Conservation (phyloP, 2,797 vertebrate species). For the Neomorphus geoffroyi region DNA sequence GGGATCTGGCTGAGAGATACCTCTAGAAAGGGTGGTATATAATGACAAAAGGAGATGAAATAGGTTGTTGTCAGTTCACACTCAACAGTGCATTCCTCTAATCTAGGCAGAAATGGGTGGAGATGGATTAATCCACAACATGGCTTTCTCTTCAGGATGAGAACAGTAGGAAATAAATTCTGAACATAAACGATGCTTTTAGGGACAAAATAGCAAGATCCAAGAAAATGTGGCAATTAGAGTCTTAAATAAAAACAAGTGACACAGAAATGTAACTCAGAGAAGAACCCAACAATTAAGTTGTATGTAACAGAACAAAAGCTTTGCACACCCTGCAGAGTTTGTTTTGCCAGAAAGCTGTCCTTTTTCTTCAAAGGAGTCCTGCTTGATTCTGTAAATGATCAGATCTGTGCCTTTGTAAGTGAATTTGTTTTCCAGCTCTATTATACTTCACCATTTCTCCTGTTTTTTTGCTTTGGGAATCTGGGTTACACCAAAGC, state of each 20-base stretch:
- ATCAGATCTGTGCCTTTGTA: neutral
- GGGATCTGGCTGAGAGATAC: neutral
- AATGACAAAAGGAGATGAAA: neutral
- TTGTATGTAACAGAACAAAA: constrained; percentile 24
- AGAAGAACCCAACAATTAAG: constrained; percentile 10
- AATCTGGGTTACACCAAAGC: neutral
- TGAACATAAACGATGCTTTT: neutral
- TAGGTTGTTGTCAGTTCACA: neutral
- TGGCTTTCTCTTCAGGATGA: neutral
- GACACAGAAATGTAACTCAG: constrained; percentile 13
- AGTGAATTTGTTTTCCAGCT: neutral
- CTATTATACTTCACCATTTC: neutral
- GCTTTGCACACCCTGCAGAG: neutral
- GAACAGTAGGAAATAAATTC: neutral
- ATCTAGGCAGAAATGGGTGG: neutral
- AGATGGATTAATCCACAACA: neutral
- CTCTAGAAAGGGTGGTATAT: neutral
- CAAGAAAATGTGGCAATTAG: constrained; percentile 3
- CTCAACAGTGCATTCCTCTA: neutral
- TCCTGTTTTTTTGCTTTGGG: neutral
- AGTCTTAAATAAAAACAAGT: constrained; percentile 2
- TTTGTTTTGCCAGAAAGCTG: neutral
- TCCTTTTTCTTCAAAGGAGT: neutral
- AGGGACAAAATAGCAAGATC: neutral
- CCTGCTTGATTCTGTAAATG: neutral